Evolutionary conservation across 2,888 invertebrate species (phyloP).

Genomic region (Ichneumoninae sp.): DNA sequence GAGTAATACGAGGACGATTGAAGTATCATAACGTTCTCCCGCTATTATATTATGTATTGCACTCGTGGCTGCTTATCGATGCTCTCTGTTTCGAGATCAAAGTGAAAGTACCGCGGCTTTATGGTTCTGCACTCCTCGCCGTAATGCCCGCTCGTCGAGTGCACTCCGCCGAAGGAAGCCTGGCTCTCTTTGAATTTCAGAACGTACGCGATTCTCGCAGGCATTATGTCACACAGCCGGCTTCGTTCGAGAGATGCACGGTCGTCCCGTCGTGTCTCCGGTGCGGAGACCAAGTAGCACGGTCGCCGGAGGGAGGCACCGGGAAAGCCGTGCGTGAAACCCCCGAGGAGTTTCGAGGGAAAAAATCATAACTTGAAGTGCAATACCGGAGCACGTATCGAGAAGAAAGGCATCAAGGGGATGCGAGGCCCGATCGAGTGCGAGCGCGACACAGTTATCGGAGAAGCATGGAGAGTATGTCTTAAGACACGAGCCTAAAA

Average conservation of each 20-base stretch:
- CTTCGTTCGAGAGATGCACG: conserved; percentile 39
- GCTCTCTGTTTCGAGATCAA: conserved; percentile 76
- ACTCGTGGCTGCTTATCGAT: conserved; percentile 73
- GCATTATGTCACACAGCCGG: conserved; percentile 67
- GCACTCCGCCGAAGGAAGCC: conserved; percentile 68
- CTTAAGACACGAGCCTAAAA: too few species aligned
- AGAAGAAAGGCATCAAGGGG: not conserved
- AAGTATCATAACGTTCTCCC: conserved; percentile 24
- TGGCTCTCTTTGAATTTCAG: conserved; percentile 73
- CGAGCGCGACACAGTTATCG: too few species aligned
- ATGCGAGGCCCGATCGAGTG: too few species aligned
- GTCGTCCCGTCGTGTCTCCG: conserved; percentile 34
- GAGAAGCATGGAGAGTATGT: too few species aligned
- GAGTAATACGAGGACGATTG: conserved; percentile 30
- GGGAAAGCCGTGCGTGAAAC: not conserved
- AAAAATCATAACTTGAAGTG: conserved; percentile 6
- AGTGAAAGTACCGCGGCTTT: conserved; percentile 68
- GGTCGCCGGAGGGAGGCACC: not conserved
- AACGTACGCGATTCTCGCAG: conserved; percentile 54
- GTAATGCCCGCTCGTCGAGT: conserved; percentile 71
- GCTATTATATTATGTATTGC: conserved; percentile 34
- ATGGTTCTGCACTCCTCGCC: conserved; percentile 60
- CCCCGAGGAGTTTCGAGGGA: not conserved
- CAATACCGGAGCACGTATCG: not conserved
- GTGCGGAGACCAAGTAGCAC: not conserved